These are phyloP conservation scores for Thomomys bottae DNA, from an alignment of 2,113 vertebrate genomes.

Conservation along the genomic window DNA sequence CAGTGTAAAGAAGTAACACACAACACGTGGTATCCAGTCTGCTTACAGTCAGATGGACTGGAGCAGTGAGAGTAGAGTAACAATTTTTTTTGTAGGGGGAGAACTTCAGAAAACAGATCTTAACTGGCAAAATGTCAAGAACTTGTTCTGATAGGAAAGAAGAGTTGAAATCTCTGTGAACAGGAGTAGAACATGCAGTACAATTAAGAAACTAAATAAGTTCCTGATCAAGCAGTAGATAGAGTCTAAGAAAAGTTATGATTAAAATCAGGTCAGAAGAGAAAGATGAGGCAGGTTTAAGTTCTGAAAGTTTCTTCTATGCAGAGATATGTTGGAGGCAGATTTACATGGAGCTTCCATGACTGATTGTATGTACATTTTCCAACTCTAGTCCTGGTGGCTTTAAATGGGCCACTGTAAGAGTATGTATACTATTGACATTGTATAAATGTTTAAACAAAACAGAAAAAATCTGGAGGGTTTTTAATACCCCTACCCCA, in stretches of 20 bases:
- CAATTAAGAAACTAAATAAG: not conserved
- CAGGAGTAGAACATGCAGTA: not conserved
- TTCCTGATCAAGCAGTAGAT: not conserved
- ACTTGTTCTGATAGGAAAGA: not conserved
- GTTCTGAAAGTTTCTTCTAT: not conserved
- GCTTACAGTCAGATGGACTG: not conserved
- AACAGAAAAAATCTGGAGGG: not conserved
- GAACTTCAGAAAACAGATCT: not conserved
- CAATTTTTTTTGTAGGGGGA: too few relatives aligned
- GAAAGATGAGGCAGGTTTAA: not conserved
- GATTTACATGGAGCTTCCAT: not conserved
- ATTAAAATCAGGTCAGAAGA: not conserved
- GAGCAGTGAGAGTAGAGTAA: not conserved
- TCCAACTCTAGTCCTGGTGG: not conserved
- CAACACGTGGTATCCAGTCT: accelerated
- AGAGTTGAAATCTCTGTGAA: not conserved
- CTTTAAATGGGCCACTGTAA: not conserved
- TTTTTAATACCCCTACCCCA: not conserved
- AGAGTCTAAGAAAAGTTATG: not conserved
- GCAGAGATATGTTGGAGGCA: too few relatives aligned
- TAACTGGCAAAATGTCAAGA: not conserved
- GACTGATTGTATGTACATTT: not conserved
- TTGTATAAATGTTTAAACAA: not conserved
- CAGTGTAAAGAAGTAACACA: not conserved
- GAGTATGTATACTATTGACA: not conserved